Base-by-base conservation (phyloP, 2,113 vertebrate species). In the Progne subis region DNA sequence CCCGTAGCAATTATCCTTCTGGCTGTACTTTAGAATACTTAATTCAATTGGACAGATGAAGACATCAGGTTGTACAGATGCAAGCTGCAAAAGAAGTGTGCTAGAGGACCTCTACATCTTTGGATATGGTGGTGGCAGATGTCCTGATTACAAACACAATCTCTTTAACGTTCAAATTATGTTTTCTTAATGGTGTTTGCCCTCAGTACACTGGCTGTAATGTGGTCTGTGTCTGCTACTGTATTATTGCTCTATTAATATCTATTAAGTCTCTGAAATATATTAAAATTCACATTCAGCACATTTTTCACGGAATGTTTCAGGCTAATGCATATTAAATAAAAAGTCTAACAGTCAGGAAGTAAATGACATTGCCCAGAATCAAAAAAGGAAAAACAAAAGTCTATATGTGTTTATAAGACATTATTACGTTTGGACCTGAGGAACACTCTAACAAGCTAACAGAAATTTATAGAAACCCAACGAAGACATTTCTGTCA, bases 171-270 rank as follows among this genome's bases (percentile, higher is more conserved):
- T 72, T 83, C 77, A 83, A 88, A 90, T 93, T 88, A 93, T 90
- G 67, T 92, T 94, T 79, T 92, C 56, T 94, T 94, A 92, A 94
- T 95, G 56, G 46, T 92, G 41, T 83, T 95, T 96, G 57, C 47
- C 80, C 68, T 96, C 37, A 49, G 67, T 68, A 77, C 80, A 65
- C 47, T 79, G 77, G 44, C 55, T 81, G 37, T 57, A 83, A 96
- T 83, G 56, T 75, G 63, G 87, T 80, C 68, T 96, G 78, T 89
- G 72, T 28, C 82, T 84, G 44, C 74, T 93, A 34, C 37, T 81
- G 88, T 56, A 86, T 88, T 97, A 93, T 89, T 94, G 69, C 52
- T 87, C 84, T 88, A 94, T 96, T 94, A 97, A 97, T 95, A 89
- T 39, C 55, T 86, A 79, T 97, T 96, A 94, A 64, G 90, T 86